These are phyloP conservation scores for Tautogolabrus adspersus DNA, from an alignment of 2,113 vertebrate species.

Conservation along the genomic window DNA sequence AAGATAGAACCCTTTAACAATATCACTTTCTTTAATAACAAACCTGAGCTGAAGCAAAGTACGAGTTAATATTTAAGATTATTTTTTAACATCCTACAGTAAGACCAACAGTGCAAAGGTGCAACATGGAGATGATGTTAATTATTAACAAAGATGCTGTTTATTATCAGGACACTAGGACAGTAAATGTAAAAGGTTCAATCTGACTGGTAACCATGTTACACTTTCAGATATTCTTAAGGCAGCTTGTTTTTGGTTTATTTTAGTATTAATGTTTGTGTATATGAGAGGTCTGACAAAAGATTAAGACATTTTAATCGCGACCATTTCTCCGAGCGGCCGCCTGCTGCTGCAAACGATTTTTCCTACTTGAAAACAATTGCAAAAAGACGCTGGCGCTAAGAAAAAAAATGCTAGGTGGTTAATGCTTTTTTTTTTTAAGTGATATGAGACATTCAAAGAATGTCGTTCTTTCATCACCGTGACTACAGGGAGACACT, in stretches of 20 bases:
- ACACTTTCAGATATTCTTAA: neutral
- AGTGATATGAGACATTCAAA: too few relatives aligned
- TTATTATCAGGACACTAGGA: neutral
- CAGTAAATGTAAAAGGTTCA: conserved; percentile 23
- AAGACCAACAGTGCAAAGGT: neutral
- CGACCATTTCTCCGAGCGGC: too few relatives aligned
- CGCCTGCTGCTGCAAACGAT: too few relatives aligned
- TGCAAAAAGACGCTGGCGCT: too few relatives aligned
- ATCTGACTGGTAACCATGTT: neutral
- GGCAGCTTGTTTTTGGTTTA: conserved; percentile 1
- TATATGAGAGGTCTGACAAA: too few relatives aligned
- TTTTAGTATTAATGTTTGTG: neutral
- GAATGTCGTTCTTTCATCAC: too few relatives aligned
- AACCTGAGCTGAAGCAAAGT: conserved; percentile 47
- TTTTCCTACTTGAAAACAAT: too few relatives aligned
- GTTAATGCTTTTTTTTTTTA: too few relatives aligned
- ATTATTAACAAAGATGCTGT: neutral
- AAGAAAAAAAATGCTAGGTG: too few relatives aligned
- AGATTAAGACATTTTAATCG: too few relatives aligned
- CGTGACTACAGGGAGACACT: too few relatives aligned
- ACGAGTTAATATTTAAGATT: conserved; percentile 10
- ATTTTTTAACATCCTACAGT: conserved; percentile 8
- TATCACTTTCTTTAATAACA: conserved; percentile 1
- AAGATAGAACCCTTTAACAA: conserved; percentile 16
- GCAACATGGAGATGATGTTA: conserved; percentile 17